phyloP scores from a whole-genome alignment of 2,113 vertebrate species.

The Cacatua alba region DNA sequence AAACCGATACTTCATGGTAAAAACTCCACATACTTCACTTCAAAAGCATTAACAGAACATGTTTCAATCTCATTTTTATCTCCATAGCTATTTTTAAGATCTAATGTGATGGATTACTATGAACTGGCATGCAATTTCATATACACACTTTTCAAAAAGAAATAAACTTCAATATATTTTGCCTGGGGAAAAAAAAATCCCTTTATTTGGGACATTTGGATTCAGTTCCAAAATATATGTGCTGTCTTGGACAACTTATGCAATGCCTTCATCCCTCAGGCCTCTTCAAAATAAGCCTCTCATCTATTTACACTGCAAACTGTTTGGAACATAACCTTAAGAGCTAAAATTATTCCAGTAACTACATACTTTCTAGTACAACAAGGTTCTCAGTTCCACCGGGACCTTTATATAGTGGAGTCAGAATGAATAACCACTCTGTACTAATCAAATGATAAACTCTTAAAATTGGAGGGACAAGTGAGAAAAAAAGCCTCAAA shows the following conservation, averaged over 20 bases:
- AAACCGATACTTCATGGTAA: neutral
- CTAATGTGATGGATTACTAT: neutral
- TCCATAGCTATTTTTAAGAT: neutral
- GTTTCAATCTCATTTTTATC: neutral
- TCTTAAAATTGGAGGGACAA: neutral
- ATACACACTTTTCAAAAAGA: neutral
- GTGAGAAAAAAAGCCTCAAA: neutral
- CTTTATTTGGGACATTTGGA: neutral
- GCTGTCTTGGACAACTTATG: neutral
- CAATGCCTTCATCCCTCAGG: neutral
- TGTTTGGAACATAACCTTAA: neutral
- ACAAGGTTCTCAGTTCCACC: neutral
- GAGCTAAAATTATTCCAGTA: neutral
- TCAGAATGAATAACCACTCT: neutral
- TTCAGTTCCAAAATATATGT: neutral
- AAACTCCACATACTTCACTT: neutral
- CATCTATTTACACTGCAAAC: neutral
- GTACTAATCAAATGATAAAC: neutral
- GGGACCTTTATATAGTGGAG: neutral
- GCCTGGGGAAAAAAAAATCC: neutral
- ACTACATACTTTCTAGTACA: neutral
- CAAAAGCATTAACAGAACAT: neutral
- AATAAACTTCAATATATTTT: neutral
- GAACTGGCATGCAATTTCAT: neutral
- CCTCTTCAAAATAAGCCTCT: neutral